Evolutionary conservation across 2,888 invertebrate genomes (phyloP).

Genomic region (Erebia palarica): DNA sequence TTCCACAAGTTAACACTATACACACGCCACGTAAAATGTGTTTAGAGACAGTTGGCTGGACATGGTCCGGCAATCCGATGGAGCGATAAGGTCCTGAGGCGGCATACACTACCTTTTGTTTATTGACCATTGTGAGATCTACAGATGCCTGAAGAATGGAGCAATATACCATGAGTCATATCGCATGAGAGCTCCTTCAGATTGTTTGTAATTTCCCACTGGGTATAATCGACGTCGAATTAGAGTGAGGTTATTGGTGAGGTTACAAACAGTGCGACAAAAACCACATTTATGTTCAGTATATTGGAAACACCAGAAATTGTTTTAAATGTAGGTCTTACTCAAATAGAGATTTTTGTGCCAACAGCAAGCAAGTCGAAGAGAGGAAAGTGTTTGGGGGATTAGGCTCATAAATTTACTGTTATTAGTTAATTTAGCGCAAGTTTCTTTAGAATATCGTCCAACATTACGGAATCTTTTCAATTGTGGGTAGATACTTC

Average conservation of each 20-base stretch:
- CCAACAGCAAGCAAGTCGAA: background rate
- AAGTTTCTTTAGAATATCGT: background rate
- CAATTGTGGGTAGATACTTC: constrained; percentile 5
- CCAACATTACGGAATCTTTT: background rate
- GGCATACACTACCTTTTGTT: constrained; percentile 71
- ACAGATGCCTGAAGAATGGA: constrained; percentile 55
- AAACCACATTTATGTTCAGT: no score
- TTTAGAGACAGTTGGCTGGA: constrained; percentile 69
- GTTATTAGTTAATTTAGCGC: background rate
- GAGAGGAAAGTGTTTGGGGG: background rate
- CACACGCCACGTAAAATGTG: constrained; percentile 66
- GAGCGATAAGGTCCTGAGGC: constrained; percentile 60
- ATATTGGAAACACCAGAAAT: no score
- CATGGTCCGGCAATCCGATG: constrained; percentile 70
- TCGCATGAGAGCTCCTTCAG: constrained; percentile 37
- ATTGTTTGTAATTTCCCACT: constrained; percentile 30
- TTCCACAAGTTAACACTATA: constrained; percentile 51
- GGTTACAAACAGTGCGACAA: no score
- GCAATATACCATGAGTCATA: constrained; percentile 59
- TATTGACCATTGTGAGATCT: constrained; percentile 72
- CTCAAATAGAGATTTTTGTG: background rate
- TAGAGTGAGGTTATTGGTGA: background rate
- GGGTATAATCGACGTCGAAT: constrained; percentile 10
- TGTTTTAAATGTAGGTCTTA: no score
- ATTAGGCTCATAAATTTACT: background rate